Evolutionary conservation across 1,140 invertebrate species (phyloP).

Genomic region (Bicyclus anynana): DNA sequence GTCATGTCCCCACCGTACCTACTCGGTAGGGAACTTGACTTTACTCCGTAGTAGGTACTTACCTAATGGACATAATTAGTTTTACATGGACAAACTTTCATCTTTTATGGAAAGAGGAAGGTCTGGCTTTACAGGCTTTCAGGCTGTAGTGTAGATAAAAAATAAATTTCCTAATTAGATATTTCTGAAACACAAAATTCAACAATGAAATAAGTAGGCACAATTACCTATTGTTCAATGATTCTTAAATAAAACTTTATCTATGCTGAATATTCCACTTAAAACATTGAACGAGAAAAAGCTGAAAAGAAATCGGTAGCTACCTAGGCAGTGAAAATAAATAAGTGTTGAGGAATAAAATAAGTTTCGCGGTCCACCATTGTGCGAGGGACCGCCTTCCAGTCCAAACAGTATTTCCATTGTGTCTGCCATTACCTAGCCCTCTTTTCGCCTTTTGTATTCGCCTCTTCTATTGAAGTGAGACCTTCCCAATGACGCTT

Average conservation of each 20-base stretch:
- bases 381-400: conserved; percentile 57
- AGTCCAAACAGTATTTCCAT: conserved; percentile 72
- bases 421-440: conserved; percentile 72
- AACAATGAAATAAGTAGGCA: background rate
- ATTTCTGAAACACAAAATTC: background rate
- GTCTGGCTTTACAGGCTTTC: too few relatives aligned
- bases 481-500: conserved; percentile 71
- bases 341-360: conserved; percentile 69
- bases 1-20: too few relatives aligned
- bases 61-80: too few relatives aligned
- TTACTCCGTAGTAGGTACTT: too few relatives aligned
- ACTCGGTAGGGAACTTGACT: too few relatives aligned
- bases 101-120: too few relatives aligned
- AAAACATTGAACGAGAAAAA: conserved; percentile 36
- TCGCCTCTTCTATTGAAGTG: conserved; percentile 70
- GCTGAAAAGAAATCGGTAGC: conserved; percentile 29
- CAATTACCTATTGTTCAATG: background rate
- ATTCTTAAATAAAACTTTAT: conserved; percentile 4
- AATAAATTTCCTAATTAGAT: background rate
- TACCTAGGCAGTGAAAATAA: conserved; percentile 58
- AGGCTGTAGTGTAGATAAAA: too few relatives aligned
- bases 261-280: conserved; percentile 3
- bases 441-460: conserved; percentile 72
- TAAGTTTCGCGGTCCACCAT: conserved; percentile 66
- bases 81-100: too few relatives aligned